A percentile compares a stretch with the other conserved stretches of the same genome.
These are phyloP conservation scores for Channa maculata DNA, from an alignment of 2,113 vertebrate species.

Conservation along the genomic window DNA sequence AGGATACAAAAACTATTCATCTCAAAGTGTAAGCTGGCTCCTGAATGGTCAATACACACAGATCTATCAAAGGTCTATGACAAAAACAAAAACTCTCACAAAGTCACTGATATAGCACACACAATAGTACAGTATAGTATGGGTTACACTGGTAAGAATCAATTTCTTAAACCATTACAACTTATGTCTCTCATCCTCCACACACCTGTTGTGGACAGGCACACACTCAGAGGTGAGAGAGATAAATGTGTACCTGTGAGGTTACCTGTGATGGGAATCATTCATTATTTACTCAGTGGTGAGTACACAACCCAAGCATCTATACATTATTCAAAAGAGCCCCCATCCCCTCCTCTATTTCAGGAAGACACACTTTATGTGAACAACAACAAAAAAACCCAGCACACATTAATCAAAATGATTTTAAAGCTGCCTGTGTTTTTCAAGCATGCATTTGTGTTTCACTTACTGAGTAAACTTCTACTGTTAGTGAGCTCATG, in stretches of 20 bases:
- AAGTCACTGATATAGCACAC: not conserved
- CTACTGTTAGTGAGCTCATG: not conserved
- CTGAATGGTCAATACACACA: not conserved
- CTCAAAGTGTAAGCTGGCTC: not conserved
- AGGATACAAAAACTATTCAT: not conserved
- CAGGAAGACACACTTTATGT: conserved; percentile 46
- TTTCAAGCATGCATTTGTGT: not conserved
- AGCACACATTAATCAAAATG: conserved; percentile 11
- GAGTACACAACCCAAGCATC: conserved; percentile 79
- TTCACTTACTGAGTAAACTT: conserved; percentile 9
- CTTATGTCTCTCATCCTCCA: not conserved
- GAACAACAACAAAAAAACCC: conserved; percentile 21
- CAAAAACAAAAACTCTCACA: not conserved
- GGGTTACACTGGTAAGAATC: not conserved
- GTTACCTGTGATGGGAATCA: conserved; percentile 81
- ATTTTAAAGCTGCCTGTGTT: conserved; percentile 10
- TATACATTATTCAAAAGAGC: conserved; percentile 81
- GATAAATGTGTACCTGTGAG: conserved; percentile 76
- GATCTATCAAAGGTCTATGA: not conserved
- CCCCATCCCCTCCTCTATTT: conserved; percentile 44
- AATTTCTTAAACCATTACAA: conserved; percentile 4
- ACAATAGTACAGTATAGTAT: not conserved
- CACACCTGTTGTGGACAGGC: not conserved
- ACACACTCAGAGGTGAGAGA: conserved; percentile 45
- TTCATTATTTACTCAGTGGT: conserved; percentile 82